phyloP scores from a whole-genome alignment of 2,888 invertebrate species.

The Lysandra bellargus region DNA sequence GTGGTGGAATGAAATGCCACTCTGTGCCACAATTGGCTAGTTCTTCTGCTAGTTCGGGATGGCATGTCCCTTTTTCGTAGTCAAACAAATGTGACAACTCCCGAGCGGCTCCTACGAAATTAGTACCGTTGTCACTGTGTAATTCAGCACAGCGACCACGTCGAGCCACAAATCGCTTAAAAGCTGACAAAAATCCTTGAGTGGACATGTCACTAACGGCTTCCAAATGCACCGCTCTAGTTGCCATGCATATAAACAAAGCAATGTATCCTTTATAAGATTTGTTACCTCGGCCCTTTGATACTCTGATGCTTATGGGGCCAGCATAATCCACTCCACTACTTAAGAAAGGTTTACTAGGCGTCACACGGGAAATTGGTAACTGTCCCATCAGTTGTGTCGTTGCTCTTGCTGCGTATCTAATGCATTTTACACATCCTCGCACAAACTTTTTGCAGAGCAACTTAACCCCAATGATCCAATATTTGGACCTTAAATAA shows the following conservation, averaged over 20 bases:
- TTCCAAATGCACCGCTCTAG: slow-evolving; percentile 39
- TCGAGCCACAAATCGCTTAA: slow-evolving; percentile 38
- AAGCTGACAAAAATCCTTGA: slow-evolving; percentile 37
- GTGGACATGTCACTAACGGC: slow-evolving; percentile 35
- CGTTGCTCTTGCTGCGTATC: neutral
- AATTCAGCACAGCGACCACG: slow-evolving; percentile 37
- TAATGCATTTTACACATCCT: slow-evolving; percentile 11
- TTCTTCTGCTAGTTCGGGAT: no score
- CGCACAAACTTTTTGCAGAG: neutral
- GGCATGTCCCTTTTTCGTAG: slow-evolving; percentile 22
- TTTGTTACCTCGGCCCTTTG: slow-evolving; percentile 37
- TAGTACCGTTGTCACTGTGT: slow-evolving; percentile 39
- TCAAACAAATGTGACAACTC: slow-evolving; percentile 35
- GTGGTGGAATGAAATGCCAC: slow-evolving; percentile 41
- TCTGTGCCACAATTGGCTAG: no score
- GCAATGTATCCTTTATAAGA: slow-evolving; percentile 34
- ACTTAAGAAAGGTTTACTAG: neutral
- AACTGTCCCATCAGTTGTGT: slow-evolving; percentile 18
- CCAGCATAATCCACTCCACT: slow-evolving; percentile 18
- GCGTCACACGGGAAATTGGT: neutral
- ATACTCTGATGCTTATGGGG: slow-evolving; percentile 26
- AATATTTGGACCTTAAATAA: slow-evolving; percentile 37
- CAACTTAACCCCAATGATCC: slow-evolving; percentile 33
- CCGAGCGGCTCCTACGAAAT: slow-evolving; percentile 37
- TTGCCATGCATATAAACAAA: slow-evolving; percentile 35